A percentile compares a stretch with the other conserved stretches of the same genome.
Evolutionary conservation across 2,888 invertebrate genomes (phyloP).

Genomic region (Clostera curtula): DNA sequence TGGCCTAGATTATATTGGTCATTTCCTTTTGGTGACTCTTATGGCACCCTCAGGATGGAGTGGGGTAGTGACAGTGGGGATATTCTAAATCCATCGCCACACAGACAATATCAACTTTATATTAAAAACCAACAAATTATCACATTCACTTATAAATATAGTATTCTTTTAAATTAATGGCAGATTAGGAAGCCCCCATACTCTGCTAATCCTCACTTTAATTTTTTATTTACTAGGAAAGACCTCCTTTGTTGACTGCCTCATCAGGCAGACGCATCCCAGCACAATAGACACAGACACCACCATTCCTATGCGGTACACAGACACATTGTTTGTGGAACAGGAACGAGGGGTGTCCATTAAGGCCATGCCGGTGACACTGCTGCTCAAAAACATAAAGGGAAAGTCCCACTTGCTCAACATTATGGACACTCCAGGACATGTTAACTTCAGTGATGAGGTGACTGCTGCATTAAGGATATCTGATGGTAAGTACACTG

Average conservation of each 20-base stretch:
- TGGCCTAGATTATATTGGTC: too few species aligned
- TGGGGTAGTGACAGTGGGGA: too few species aligned
- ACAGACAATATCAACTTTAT: too few species aligned
- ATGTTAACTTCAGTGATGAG: constrained; percentile 99
- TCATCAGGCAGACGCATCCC: constrained; percentile 98
- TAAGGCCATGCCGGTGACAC: constrained; percentile 95
- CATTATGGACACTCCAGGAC: constrained; percentile 97
- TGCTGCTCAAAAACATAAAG: constrained; percentile 94
- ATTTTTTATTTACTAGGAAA: constrained; percentile 72
- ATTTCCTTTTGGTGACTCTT: too few species aligned
- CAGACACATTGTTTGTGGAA: constrained; percentile 97
- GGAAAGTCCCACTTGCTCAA: constrained; percentile 98
- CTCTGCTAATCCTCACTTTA: too few species aligned
- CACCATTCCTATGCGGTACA: constrained; percentile 89
- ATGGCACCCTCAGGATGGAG: too few species aligned
- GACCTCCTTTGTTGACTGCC: constrained; percentile 97
- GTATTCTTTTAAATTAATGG: too few species aligned
- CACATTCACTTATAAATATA: too few species aligned
- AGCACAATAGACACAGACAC: constrained; percentile 83
- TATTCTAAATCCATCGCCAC: too few species aligned
- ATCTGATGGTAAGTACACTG: constrained; percentile 79
- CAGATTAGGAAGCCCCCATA: too few species aligned
- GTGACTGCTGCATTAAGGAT: constrained; percentile 97
- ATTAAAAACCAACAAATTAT: too few species aligned
- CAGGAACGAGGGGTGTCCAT: constrained; percentile 98